A percentile compares a stretch with the other conserved stretches of the same genome.
phyloP scores from a whole-genome alignment of 2,797 vertebrate genomes.

The Yasuhikotakia modesta region DNA sequence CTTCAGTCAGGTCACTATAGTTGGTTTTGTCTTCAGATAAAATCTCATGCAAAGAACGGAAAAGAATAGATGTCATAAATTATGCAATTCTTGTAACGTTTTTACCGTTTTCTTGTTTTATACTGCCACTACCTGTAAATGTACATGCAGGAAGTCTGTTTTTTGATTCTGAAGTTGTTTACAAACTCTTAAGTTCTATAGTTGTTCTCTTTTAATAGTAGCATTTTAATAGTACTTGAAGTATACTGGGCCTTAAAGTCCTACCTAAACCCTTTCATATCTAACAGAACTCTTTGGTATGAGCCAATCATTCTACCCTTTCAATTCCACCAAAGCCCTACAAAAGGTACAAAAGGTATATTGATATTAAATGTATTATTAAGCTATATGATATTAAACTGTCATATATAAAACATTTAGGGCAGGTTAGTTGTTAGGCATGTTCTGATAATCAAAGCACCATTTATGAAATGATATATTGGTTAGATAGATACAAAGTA shows the following conservation, averaged over 20 bases:
- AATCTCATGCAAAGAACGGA: constrained; percentile 18
- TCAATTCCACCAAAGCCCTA: background rate
- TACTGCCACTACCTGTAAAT: background rate
- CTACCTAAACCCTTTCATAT: background rate
- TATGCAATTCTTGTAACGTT: background rate
- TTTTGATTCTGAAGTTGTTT: background rate
- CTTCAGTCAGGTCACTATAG: constrained; percentile 37
- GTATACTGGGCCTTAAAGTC: background rate
- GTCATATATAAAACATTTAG: background rate
- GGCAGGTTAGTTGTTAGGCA: background rate
- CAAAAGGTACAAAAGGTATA: background rate
- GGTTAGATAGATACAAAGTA: background rate
- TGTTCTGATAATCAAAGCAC: background rate
- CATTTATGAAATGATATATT: background rate
- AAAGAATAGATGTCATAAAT: background rate
- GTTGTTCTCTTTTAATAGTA: background rate
- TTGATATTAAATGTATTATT: too few species aligned
- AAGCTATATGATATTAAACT: background rate
- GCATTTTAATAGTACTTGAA: background rate
- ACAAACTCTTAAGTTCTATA: background rate
- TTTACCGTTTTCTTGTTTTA: background rate
- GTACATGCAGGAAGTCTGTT: background rate
- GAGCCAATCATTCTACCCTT: too few species aligned
- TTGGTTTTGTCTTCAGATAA: constrained; percentile 37
- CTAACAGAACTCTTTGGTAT: background rate